Evolutionary conservation across 2,113 vertebrate species (phyloP), one percentile per base, ranked within the genome.

Genomic region (Donacobius atricapilla): DNA sequence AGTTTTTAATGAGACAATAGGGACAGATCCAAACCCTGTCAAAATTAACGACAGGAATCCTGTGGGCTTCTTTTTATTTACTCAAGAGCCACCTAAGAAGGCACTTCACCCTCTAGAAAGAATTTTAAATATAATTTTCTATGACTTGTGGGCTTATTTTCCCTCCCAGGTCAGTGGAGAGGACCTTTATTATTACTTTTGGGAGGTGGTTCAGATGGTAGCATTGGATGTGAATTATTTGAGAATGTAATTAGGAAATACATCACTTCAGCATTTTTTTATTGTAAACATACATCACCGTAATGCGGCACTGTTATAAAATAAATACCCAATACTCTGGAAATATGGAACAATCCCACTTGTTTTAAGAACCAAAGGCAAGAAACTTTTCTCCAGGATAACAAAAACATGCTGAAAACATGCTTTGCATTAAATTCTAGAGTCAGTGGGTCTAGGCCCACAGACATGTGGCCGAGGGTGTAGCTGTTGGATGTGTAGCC

Each of bases 1-100:
- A 94, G 68, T 81, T 96, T 83, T 92, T 96, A 95, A 94, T 87
- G 94, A 78, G 92, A 93, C 83, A 93, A 93, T 68, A 82, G 53
- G 68, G 93, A 56, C 18, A 71, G 88, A 75, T 71, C 47, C 93
- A 89, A 95, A 95, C 70, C 64, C 53, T 54, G 65, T 83, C 86
- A 83, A 88, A 97, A 94, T 81, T 61, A 94, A 90, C 0, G 2
- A 20, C 53, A 79, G 22, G 65, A 83, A 84, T 96, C 47, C 35
- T 75, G 60, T 68, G 83, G 77, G 33, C 60, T 86, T n/a, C 78
- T 94, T 90, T 80, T 71, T 53, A 79, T 87, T 94, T 94, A 86
- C 89, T 83, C 30, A 51, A 83, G 68, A 93, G 51, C 56, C 85
- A 95, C 82, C 85, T 88, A 95, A 94, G 69, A 87, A 89, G 76